Evolutionary conservation across 1,140 invertebrate species (phyloP), one percentile per base, ranked within the genome.

Genomic region (Drosophila micromelanica): DNA sequence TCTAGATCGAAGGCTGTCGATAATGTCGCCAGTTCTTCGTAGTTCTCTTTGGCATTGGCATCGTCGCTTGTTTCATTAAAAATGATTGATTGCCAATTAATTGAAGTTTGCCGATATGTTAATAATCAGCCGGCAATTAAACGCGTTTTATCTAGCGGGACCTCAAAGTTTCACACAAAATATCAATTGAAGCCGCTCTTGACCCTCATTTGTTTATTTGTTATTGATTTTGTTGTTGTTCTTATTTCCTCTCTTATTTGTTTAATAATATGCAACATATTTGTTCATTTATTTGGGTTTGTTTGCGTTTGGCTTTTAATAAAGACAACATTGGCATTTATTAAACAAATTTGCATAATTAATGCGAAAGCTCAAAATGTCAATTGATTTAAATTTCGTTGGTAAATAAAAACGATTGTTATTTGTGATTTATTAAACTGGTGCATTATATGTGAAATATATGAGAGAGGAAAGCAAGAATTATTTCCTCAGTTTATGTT

Each of bases 61-160:
- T 35, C 56, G 56, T 64, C 42, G 43, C 63, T 77, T 76, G 76
- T 89, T 89, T 87, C 84, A 89, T 87, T 87, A 87, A 84, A 87
- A 89, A 89, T 87, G 84, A 87, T 87, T 89, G 84, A 87, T 87
- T 80, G 84, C 64, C 84, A 87, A 87, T 89, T 89, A 87, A 87
- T 87, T 89, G 79, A 87, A 87, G 72, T 78, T 75, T 87, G 81
- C 74, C 80, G 73, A 85, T 85, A 85, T 85, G 80, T 85, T 85
- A 85, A 85, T 76, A 72, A 76, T 85, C 78, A 73, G 69, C 56
- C 61, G 59, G 46, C 78, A 82, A 82, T 82, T 61, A 69, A 68
- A 79, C 69, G 59, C 48, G 68, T 64, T 68, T 68, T 62, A 61
- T 62, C 49, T 17, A 57, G 20, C 38, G 37, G 43, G 45, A 30